Percentiles rank a stretch among this genome's conserved stretches.
Conservation (phyloP, 2,113 vertebrate species). For the Mugil cephalus region DNA sequence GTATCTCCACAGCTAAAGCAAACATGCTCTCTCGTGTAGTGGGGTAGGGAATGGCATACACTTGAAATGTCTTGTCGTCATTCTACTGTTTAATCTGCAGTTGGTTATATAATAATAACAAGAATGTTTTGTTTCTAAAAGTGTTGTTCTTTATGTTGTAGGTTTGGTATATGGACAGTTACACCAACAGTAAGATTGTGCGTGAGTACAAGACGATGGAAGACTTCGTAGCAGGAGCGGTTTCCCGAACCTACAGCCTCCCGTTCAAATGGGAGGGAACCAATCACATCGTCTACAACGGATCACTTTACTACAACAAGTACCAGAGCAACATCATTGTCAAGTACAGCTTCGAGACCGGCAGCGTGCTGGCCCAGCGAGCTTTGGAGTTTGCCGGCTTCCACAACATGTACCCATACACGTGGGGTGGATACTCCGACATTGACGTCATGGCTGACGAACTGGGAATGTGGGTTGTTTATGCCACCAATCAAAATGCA, state of each 20-base stretch:
- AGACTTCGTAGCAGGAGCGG: conserved; percentile 93
- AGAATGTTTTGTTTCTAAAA: no score
- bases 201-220: conserved; percentile 94
- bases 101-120: no score
- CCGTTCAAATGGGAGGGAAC: conserved; percentile 99
- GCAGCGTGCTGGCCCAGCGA: conserved; percentile 91
- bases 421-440: conserved; percentile 97
- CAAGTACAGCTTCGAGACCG: conserved; percentile 95
- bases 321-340: conserved; percentile 99
- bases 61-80: no score
- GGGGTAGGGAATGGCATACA: no score
- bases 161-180: conserved; percentile 99
- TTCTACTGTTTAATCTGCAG: no score
- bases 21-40: no score
- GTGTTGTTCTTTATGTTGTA: conserved; percentile 53
- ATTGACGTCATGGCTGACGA: conserved; percentile 99
- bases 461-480: conserved; percentile 96
- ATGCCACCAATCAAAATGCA: conserved; percentile 98
- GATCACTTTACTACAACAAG: conserved; percentile 98
- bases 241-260: conserved; percentile 96
- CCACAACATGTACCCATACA: conserved; percentile 98
- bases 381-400: conserved; percentile 97
- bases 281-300: conserved; percentile 97
- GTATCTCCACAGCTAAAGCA: no score
- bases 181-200: conserved; percentile 98